phyloP scores from a whole-genome alignment of 2,888 invertebrate genomes.

The Watsonalla cultraria region DNA sequence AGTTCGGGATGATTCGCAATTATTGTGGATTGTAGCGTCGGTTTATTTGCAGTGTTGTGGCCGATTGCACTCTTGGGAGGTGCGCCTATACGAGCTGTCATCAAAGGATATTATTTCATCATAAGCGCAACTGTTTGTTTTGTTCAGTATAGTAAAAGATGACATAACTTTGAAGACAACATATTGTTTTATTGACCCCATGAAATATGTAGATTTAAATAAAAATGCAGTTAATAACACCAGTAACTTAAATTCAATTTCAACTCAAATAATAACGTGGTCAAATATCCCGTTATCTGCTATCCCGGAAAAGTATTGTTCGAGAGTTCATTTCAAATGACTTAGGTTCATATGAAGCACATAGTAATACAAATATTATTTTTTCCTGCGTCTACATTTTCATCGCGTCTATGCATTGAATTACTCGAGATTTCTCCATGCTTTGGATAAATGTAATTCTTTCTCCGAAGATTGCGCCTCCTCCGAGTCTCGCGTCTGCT shows the following conservation, averaged over 20 bases:
- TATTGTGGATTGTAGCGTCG: slow-evolving; percentile 45
- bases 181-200: neutral
- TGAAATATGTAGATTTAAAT: too few species aligned
- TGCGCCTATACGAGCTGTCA: slow-evolving; percentile 29
- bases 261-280: too few species aligned
- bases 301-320: neutral
- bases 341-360: neutral
- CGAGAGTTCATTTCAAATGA: neutral
- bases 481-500: slow-evolving; percentile 46
- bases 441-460: slow-evolving; percentile 74
- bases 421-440: slow-evolving; percentile 67
- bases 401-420: slow-evolving; percentile 63
- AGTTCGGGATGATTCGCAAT: slow-evolving; percentile 66
- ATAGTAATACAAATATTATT: slow-evolving; percentile 3
- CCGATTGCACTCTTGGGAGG: slow-evolving; percentile 59
- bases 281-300: neutral
- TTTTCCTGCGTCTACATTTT: slow-evolving; percentile 13
- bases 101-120: slow-evolving; percentile 32
- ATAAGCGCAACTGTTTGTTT: slow-evolving; percentile 19
- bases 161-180: slow-evolving; percentile 1
- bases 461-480: slow-evolving; percentile 70
- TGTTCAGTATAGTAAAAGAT: neutral
- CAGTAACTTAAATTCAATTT: too few species aligned
- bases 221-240: too few species aligned
- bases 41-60: slow-evolving; percentile 47